Base-by-base conservation (phyloP, 2,888 invertebrate species). In the Isotomurus palustris region DNA sequence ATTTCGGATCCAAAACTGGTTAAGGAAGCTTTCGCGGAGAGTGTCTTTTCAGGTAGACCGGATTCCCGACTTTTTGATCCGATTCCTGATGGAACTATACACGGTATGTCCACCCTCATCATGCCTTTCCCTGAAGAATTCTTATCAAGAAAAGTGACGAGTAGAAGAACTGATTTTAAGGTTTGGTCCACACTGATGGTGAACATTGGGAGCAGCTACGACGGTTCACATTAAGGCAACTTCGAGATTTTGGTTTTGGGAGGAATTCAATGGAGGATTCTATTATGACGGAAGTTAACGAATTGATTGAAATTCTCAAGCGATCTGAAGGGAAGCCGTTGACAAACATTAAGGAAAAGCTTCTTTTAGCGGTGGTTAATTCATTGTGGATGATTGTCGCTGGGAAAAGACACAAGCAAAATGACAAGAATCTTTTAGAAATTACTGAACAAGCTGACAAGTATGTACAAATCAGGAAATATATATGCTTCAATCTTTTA, bases 331-430 rank as follows among this genome's bases (percentile, higher is more conserved):
- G 51, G 5, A 10, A 47, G 12, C 60, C 56, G 14, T 36, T 64
- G 12, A 29, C 49, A 0, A 35, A 49, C 38, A 28, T 64, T 12
- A 49, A 58, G 10, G 1, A 44, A 12, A 49, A 50, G 28, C 40
- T 64, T 21, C 55, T 49, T n/a, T 10, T 64, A n/a, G 64, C 64
- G 3, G 58, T 56, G 8, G 21, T 64, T 3, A 60, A 54, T 35
- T 52, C 58, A 0, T 19, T 64, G 6, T 64, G 64, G 64, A 53
- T 56, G 21, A 56, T 64, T 24, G 35, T 57, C 6, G 41, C 49
- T 25, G 64, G 64, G 10, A 47, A 50, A n/a, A 17, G 58, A 29
- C 52, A 29, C 24, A 47, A 53, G 12, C 64, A 61, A 19, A 50
- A 61, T 50, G 64, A 64, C 40, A 41, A 45, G 2, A 57, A 58